Evolutionary conservation across 2,113 vertebrate species (phyloP).

Genomic region (Tyto alba): DNA sequence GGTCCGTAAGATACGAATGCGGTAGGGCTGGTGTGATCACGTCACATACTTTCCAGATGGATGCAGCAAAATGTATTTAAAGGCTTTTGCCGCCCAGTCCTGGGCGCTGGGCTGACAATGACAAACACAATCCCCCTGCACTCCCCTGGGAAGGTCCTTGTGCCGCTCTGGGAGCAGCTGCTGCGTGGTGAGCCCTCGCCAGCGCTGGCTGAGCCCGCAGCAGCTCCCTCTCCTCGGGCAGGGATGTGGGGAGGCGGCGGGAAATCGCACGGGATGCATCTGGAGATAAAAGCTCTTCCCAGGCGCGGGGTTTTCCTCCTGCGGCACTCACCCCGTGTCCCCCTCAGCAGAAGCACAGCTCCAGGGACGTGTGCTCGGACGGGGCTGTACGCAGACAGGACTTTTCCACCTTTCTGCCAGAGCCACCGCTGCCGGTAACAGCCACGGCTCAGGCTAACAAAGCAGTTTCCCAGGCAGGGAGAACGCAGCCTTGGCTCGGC

Average conservation of each 20-base stretch:
- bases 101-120: not conserved
- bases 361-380: fast-evolving
- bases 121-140: not conserved
- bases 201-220: not conserved
- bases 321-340: not conserved
- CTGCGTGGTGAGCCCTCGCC: not conserved
- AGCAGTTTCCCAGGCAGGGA: not conserved
- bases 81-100: not conserved
- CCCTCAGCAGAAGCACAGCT: not conserved
- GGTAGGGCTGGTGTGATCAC: not conserved
- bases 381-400: fast-evolving
- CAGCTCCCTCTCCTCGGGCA: not conserved
- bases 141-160: not conserved
- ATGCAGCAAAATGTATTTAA: not conserved
- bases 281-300: not conserved
- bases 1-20: not conserved
- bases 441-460: fast-evolving
- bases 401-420: not conserved
- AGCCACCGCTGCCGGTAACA: fast-evolving
- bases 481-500: not conserved
- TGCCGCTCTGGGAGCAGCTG: not conserved
- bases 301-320: not conserved
- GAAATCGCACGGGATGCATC: fast-evolving
- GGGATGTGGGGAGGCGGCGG: not conserved
- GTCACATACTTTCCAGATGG: not conserved